Conservation (phyloP, 2,888 invertebrate genomes). For the Lasioglossum pauxillum region DNA sequence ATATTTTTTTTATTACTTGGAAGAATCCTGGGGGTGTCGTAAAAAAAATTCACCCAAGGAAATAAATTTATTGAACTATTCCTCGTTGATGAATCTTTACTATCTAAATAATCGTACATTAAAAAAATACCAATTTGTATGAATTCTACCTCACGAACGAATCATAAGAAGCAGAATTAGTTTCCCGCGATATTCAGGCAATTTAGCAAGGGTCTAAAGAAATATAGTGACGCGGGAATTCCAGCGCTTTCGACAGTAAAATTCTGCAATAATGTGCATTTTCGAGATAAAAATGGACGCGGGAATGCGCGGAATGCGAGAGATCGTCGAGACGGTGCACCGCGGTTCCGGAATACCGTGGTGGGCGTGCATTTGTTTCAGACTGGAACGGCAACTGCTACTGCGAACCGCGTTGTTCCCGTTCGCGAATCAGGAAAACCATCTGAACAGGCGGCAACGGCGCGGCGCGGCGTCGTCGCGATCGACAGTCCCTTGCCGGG, state of each 20-base stretch:
- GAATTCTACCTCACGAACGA: neutral
- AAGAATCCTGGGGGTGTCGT: too few relatives aligned
- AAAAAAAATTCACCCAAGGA: too few relatives aligned
- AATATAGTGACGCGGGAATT: conserved; percentile 16
- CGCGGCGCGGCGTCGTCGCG: neutral
- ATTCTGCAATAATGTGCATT: conserved; percentile 44
- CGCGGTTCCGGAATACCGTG: neutral
- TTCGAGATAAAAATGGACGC: conserved; percentile 39
- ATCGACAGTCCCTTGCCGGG: conserved; percentile 26
- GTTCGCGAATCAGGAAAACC: conserved; percentile 36
- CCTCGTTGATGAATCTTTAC: too few relatives aligned
- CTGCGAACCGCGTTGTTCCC: conserved; percentile 31
- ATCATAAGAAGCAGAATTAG: neutral
- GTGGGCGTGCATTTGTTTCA: conserved; percentile 26
- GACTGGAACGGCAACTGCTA: neutral
- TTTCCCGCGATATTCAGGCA: neutral
- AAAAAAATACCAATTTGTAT: neutral
- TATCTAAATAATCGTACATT: too few relatives aligned
- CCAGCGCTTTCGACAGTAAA: conserved; percentile 10
- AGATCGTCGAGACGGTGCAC: neutral
- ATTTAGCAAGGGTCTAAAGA: conserved; percentile 7
- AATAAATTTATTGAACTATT: too few relatives aligned
- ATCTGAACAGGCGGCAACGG: neutral
- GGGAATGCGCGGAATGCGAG: conserved; percentile 20
- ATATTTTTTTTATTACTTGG: too few relatives aligned